Evolutionary conservation across 2,113 vertebrate species (phyloP).

Genomic region (Micromys minutus): DNA sequence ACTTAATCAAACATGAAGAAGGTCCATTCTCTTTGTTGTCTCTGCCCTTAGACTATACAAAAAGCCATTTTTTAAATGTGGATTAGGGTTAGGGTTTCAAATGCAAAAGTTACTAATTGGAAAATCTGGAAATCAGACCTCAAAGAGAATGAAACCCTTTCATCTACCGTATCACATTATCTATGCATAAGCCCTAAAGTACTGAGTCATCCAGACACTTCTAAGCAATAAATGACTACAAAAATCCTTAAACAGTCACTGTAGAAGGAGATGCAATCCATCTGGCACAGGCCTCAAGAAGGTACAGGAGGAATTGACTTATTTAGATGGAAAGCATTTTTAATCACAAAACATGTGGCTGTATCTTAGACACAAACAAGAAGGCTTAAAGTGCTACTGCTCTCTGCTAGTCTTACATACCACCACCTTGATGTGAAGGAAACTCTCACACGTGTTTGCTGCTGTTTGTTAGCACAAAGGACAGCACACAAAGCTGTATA

Average conservation of each 20-base stretch:
- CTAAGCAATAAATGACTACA: constrained; percentile 39
- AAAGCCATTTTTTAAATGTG: background rate
- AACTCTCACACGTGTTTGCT: constrained; percentile 57
- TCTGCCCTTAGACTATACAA: background rate
- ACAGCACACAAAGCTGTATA: background rate
- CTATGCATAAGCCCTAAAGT: constrained; percentile 60
- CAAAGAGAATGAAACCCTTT: constrained; percentile 66
- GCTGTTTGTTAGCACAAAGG: constrained; percentile 22
- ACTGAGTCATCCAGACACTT: constrained; percentile 52
- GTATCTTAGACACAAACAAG: background rate
- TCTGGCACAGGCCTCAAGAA: constrained; percentile 42
- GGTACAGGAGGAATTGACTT: background rate
- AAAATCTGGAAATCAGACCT: constrained; percentile 68
- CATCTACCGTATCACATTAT: constrained; percentile 68
- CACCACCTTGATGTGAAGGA: constrained; percentile 1
- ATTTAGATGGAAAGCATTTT: constrained; percentile 29
- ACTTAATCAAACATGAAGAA: constrained; percentile 33
- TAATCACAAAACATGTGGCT: constrained; percentile 36
- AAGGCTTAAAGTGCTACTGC: background rate
- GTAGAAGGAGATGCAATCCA: constrained; percentile 56
- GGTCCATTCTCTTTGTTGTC: constrained; percentile 2
- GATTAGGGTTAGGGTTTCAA: constrained; percentile 62
- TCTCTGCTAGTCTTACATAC: background rate
- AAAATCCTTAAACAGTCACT: constrained; percentile 53
- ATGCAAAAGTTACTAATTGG: constrained; percentile 48